Evolutionary conservation across 1,140 invertebrate species (phyloP), one percentile per base, ranked within the genome.

Genomic region (Leguminivora glycinivorella): DNA sequence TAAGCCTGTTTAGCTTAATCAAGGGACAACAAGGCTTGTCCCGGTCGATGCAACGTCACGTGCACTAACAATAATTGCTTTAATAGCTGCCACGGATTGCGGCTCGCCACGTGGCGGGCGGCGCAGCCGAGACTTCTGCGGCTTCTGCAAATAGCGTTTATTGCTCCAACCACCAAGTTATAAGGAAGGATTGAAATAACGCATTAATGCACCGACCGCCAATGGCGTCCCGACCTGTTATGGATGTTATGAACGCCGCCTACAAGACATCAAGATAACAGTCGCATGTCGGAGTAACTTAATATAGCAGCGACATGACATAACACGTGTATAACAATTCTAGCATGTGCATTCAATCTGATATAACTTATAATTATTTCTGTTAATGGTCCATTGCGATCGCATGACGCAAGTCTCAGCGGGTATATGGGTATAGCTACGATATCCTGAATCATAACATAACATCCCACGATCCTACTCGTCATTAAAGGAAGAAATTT

Each of bases 111-210:
- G 69, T 70, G 69, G 69, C 69, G 19, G 26, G 68, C 71, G 75
- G 73, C 70, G 70, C 31, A 66, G 58, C 60, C 52, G 75, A 71
- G 77, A 77, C 70, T 82, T 81, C 72, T 82, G 80, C 73, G 78
- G 83, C 76, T 84, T 83, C 83, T 79, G 77, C 78, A 82, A 82
- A 80, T 81, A 82, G 72, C 70, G 71, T 82, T 83, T 84, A 83
- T 79, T 70, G 72, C 76, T 80, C 68, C 69, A 68, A 68, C 72
- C 66, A 72, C 80, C 70, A 75, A 77, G 70, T 79, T 79, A 70
- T 75, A 70, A 58, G 72, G 75, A 76, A 78, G 70, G 69, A 75
- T 73, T 72, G 70, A 40, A 72, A 73, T 68, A 66, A 29, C 56
- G 38, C 29, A 63, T 63, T 63, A 63, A 34, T 63, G 29, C 14